Percentiles rank a stretch among this genome's conserved stretches.
Conservation (phyloP, 2,113 vertebrate genomes). For the Fregetta grallaria region DNA sequence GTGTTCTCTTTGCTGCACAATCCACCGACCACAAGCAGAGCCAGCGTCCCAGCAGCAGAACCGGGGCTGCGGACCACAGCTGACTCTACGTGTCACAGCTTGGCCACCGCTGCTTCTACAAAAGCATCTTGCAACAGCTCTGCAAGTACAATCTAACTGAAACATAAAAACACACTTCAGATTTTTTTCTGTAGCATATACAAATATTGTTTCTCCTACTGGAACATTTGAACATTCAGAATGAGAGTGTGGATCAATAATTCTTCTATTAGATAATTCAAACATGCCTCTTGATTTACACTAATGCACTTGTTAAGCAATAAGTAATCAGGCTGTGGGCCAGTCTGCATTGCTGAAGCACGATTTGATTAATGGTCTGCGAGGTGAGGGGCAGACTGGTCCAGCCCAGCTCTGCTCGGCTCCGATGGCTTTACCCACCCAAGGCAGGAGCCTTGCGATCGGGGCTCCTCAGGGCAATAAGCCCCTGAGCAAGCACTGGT, state of each 20-base stretch:
- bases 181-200: background rate
- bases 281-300: conserved; percentile 62
- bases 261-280: conserved; percentile 68
- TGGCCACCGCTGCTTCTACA: background rate
- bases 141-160: conserved; percentile 13
- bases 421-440: background rate
- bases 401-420: background rate
- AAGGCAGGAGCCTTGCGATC: background rate
- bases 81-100: background rate
- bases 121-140: background rate
- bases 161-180: conserved; percentile 26
- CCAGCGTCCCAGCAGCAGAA: background rate
- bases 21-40: background rate
- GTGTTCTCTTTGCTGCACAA: background rate
- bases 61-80: background rate
- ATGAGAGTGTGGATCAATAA: conserved; percentile 43
- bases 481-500: background rate
- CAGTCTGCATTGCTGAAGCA: background rate
- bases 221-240: conserved; percentile 19
- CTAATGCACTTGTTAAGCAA: conserved; percentile 69
- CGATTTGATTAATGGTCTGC: background rate
- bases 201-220: conserved; percentile 51
- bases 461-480: background rate
- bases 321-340: conserved; percentile 32
- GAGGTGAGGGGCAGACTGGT: background rate